Conservation (phyloP, 2,888 invertebrate species). For the Pyrrhia umbra region DNA sequence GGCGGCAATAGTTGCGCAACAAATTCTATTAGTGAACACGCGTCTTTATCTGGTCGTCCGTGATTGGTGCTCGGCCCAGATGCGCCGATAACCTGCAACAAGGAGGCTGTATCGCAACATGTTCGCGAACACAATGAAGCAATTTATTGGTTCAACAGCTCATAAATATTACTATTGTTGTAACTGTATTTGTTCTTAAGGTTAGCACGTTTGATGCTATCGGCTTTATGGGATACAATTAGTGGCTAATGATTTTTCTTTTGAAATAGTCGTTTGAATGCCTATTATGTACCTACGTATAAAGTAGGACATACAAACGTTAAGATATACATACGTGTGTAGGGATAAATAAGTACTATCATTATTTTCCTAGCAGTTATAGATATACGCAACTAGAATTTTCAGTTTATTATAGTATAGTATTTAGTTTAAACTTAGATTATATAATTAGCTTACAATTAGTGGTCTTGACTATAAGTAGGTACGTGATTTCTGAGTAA, state of each 20-base stretch:
- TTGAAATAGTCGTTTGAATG: too few species aligned
- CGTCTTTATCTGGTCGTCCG: constrained; percentile 7
- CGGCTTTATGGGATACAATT: constrained; percentile 37
- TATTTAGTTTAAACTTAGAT: too few species aligned
- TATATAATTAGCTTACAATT: too few species aligned
- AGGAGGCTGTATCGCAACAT: constrained; percentile 56
- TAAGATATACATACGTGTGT: too few species aligned
- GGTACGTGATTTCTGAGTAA: too few species aligned
- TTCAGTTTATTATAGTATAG: too few species aligned
- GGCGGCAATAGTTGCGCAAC: neutral
- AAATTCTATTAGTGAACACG: constrained; percentile 14
- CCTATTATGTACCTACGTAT: too few species aligned
- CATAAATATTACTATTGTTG: constrained; percentile 59
- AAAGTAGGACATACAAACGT: too few species aligned
- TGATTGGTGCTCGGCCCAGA: constrained; percentile 46
- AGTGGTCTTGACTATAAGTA: too few species aligned
- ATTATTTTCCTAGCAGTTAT: too few species aligned
- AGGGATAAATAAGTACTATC: too few species aligned
- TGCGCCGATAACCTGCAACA: constrained; percentile 55
- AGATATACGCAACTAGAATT: too few species aligned
- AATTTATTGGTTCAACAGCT: constrained; percentile 58
- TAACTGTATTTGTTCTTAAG: constrained; percentile 44
- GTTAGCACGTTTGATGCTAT: constrained; percentile 27
- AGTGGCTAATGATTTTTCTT: constrained; percentile 22
- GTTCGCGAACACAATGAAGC: constrained; percentile 56